Percentiles rank a stretch among this genome's conserved stretches.
Evolutionary conservation across 2,113 vertebrate genomes (phyloP).

Genomic region (Calidris pugnax): DNA sequence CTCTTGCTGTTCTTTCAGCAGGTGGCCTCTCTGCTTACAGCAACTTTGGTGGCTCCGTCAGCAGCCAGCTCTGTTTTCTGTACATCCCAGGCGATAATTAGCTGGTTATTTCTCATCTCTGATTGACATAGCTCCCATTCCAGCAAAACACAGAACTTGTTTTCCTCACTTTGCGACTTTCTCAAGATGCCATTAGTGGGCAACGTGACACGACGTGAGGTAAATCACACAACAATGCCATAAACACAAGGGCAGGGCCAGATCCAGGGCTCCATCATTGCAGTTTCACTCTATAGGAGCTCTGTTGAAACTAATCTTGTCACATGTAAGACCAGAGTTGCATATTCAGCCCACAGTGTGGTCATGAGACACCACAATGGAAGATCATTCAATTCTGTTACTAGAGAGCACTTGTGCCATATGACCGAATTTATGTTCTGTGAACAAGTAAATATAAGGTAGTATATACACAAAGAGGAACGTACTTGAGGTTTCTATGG

Average conservation of each 20-base stretch:
- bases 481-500: conserved; percentile 54
- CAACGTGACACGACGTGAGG: not conserved
- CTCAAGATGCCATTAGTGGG: not conserved
- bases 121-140: not conserved
- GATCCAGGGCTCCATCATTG: not conserved
- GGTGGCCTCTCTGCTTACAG: not conserved
- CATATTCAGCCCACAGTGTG: not conserved
- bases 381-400: not conserved
- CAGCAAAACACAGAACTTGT: not conserved
- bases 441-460: not conserved
- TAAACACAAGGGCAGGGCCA: not conserved
- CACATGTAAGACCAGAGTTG: not conserved
- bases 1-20: not conserved
- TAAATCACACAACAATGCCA: not conserved
- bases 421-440: not conserved
- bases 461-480: not conserved
- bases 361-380: not conserved
- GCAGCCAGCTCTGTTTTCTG: not conserved
- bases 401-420: not conserved
- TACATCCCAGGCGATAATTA: not conserved
- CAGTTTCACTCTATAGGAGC: not conserved
- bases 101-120: not conserved
- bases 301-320: not conserved
- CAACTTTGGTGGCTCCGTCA: not conserved
- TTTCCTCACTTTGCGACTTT: not conserved